Evolutionary conservation across 2,113 vertebrate genomes (phyloP).

Genomic region (Oreochromis tanganicae): DNA sequence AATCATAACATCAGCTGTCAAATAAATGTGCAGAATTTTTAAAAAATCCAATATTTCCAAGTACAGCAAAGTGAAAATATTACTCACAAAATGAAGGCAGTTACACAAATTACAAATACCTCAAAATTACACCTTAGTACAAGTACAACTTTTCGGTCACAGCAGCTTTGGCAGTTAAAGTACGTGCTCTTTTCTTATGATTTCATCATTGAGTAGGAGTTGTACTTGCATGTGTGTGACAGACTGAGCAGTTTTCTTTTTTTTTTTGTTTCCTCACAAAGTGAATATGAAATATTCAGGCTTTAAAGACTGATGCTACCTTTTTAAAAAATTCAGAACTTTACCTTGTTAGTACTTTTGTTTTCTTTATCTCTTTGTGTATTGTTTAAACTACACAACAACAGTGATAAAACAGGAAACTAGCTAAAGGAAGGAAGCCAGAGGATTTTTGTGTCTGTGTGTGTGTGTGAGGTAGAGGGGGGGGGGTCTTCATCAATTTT

Average conservation of each 20-base stretch:
- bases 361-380: not conserved
- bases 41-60: not conserved
- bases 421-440: not conserved
- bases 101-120: not conserved
- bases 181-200: not conserved
- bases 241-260: not conserved
- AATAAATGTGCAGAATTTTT: not conserved
- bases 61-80: not conserved
- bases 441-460: not conserved
- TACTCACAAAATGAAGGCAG: not conserved
- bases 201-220: not conserved
- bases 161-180: not conserved
- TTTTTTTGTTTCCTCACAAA: not conserved
- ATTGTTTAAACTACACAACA: not conserved
- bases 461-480: not conserved
- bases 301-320: not conserved
- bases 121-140: not conserved
- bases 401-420: not conserved
- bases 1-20: not conserved
- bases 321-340: constrained; percentile 9
- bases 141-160: not conserved
- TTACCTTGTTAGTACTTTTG: not conserved
- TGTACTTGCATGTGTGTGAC: not conserved
- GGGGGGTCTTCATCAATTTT: not conserved
- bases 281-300: not conserved